phyloP scores from a whole-genome alignment of 2,888 invertebrate genomes.

The Melipona bicolor region DNA sequence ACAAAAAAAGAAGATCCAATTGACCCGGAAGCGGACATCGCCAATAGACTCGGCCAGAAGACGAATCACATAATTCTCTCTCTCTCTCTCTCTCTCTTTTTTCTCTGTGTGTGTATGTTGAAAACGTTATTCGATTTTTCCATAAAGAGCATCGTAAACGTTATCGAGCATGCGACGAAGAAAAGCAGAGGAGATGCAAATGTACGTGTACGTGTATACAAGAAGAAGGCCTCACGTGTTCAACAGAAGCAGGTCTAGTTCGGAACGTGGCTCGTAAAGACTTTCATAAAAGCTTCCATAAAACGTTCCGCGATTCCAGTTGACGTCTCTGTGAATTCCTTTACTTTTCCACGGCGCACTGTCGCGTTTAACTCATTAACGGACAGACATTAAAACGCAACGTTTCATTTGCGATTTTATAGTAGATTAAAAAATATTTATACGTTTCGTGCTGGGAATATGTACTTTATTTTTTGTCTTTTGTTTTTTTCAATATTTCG shows the following conservation, averaged over 20 bases:
- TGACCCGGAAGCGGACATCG: slow-evolving; percentile 77
- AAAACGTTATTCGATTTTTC: not conserved
- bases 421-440: too few relatives aligned
- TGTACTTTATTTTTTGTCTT: too few relatives aligned
- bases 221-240: slow-evolving; percentile 73
- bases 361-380: not conserved
- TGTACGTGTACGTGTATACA: slow-evolving; percentile 34
- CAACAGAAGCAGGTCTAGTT: slow-evolving; percentile 78
- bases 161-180: slow-evolving; percentile 1
- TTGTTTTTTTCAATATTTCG: too few relatives aligned
- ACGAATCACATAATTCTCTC: not conserved
- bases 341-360: not conserved
- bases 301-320: slow-evolving; percentile 79
- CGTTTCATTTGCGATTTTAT: too few relatives aligned
- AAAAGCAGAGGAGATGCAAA: slow-evolving; percentile 13
- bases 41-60: slow-evolving; percentile 24
- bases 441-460: too few relatives aligned
- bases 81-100: too few relatives aligned
- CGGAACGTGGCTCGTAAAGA: slow-evolving; percentile 77
- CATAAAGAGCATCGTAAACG: not conserved
- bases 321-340: slow-evolving; percentile 50
- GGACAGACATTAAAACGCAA: too few relatives aligned
- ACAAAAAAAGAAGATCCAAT: slow-evolving; percentile 72
- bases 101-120: not conserved
- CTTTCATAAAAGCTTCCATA: slow-evolving; percentile 82